These are phyloP conservation scores for Ceratoteleas bidentatus DNA, from an alignment of 1,140 invertebrate genomes.

Conservation along the genomic window DNA sequence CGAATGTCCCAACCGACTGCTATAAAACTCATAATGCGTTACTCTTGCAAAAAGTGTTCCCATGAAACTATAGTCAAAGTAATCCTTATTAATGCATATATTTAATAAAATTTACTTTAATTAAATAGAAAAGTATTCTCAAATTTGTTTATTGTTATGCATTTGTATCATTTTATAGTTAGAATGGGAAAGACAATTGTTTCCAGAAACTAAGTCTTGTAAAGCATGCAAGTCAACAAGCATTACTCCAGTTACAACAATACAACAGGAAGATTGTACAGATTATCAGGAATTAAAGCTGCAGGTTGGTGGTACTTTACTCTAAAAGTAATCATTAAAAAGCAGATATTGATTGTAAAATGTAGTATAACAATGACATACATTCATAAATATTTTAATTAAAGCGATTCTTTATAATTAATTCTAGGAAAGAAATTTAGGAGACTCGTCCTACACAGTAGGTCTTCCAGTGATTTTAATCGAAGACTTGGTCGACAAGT, in stretches of 20 bases:
- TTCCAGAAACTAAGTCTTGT: conserved; percentile 72
- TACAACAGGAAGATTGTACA: conserved; percentile 86
- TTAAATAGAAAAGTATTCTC: no score
- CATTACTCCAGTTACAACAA: conserved; percentile 79
- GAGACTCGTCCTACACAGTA: conserved; percentile 60
- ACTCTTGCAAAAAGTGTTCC: conserved; percentile 88
- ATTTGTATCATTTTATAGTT: conserved; percentile 72
- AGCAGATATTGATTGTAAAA: no score
- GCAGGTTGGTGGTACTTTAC: conserved; percentile 82
- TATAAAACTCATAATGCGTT: conserved; percentile 88
- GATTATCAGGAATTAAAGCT: conserved; percentile 96
- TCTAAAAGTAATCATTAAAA: no score
- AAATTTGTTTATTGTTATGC: no score
- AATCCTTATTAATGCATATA: conserved; percentile 5
- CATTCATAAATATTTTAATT: no score
- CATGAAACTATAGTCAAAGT: conserved; percentile 29
- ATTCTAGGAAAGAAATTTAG: conserved; percentile 70
- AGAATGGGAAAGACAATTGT: conserved; percentile 76
- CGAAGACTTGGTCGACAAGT: no score
- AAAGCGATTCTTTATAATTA: no score
- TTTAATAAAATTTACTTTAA: no score
- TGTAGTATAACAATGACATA: no score
- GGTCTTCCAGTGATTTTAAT: conserved; percentile 82
- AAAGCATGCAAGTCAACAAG: conserved; percentile 69
- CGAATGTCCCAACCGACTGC: conserved; percentile 88